Evolutionary conservation across 2,888 invertebrate genomes (phyloP).

Genomic region (Hermaeophaga mercurialis): DNA sequence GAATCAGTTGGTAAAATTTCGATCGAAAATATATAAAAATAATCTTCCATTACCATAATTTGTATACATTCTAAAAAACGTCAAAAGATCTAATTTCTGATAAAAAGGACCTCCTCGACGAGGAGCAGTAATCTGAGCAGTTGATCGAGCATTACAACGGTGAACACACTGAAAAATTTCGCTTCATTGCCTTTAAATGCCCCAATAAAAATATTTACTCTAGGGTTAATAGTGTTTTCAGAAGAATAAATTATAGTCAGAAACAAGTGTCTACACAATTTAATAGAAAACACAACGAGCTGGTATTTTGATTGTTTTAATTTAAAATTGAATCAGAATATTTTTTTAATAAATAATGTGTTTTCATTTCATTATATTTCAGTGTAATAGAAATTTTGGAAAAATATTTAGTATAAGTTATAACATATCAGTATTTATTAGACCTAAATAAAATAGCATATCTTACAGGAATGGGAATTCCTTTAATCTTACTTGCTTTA

Average conservation of each 20-base stretch:
- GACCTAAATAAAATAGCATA: too few species aligned
- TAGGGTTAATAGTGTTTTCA: conserved; percentile 8
- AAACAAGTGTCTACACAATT: conserved; percentile 1
- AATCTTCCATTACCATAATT: conserved; percentile 19
- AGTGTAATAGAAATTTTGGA: too few species aligned
- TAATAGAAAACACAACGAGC: too few species aligned
- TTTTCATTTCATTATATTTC: too few species aligned
- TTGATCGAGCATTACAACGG: conserved; percentile 44
- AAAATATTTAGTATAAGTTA: too few species aligned
- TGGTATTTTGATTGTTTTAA: too few species aligned
- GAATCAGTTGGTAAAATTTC: too few species aligned
- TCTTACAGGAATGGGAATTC: too few species aligned
- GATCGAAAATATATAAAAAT: not conserved
- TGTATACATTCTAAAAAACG: conserved; percentile 28
- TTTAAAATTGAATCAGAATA: too few species aligned
- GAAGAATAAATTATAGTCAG: conserved; percentile 6
- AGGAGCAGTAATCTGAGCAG: conserved; percentile 43
- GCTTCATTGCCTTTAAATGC: conserved; percentile 36
- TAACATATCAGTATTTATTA: too few species aligned
- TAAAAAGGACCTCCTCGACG: conserved; percentile 42
- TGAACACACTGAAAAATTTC: conserved; percentile 39
- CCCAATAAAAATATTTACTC: conserved; percentile 25
- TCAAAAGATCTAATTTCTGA: conserved; percentile 35
- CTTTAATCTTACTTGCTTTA: too few species aligned
- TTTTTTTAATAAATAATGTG: too few species aligned